Percentiles rank a stretch among this genome's conserved stretches.
These are phyloP conservation scores for Dryobotodes eremita DNA, from an alignment of 2,888 invertebrate species.

Conservation along the genomic window DNA sequence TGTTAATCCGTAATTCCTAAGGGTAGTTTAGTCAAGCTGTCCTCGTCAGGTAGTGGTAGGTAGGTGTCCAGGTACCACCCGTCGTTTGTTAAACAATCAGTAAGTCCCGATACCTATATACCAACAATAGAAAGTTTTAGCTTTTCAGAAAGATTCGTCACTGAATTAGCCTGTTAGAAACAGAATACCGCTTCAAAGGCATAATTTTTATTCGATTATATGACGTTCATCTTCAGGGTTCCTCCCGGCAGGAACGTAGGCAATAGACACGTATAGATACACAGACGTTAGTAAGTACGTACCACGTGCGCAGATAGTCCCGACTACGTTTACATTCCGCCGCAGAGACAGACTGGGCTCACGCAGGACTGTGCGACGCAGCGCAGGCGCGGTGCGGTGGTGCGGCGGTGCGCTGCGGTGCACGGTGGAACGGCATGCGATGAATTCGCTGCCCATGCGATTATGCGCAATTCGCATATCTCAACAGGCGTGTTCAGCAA, in stretches of 20 bases:
- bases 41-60: background rate
- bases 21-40: background rate
- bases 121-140: background rate
- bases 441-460: background rate
- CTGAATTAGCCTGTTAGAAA: background rate
- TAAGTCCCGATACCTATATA: background rate
- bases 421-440: background rate
- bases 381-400: background rate
- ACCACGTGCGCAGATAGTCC: background rate
- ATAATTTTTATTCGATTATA: background rate
- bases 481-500: background rate
- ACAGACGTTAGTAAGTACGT: too few species aligned
- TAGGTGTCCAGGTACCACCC: background rate
- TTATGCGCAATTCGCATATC: background rate
- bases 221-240: background rate
- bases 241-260: background rate
- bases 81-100: background rate
- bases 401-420: background rate
- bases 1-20: background rate
- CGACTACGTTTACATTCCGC: background rate
- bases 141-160: background rate
- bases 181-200: background rate
- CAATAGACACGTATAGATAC: background rate
- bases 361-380: background rate
- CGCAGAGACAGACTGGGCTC: too few species aligned